A percentile compares a stretch with the other conserved stretches of the same genome.
Evolutionary conservation across 2,888 invertebrate species (phyloP).

Genomic region (Philaethria dido): DNA sequence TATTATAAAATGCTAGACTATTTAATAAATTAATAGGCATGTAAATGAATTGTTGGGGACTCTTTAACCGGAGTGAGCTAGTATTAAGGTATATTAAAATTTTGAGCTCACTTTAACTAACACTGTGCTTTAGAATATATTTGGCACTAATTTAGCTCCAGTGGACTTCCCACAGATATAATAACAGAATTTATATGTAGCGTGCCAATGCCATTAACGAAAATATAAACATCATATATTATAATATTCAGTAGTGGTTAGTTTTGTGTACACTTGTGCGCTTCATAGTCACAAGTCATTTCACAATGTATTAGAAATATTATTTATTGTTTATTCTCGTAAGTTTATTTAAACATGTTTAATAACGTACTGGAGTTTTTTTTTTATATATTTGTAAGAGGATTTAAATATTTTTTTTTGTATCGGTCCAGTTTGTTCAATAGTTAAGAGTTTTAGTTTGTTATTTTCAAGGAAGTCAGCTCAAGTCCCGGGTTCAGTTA

Average conservation of each 20-base stretch:
- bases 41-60: slow-evolving; percentile 23
- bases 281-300: slow-evolving; percentile 28
- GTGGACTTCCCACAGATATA: slow-evolving; percentile 15
- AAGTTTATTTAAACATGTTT: slow-evolving; percentile 51
- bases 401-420: slow-evolving; percentile 27
- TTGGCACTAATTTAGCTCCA: slow-evolving; percentile 45
- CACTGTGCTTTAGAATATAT: slow-evolving; percentile 57
- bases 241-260: slow-evolving; percentile 21
- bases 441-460: slow-evolving; percentile 28
- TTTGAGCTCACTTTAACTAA: slow-evolving; percentile 61
- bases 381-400: slow-evolving; percentile 22
- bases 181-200: slow-evolving; percentile 37
- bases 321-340: slow-evolving; percentile 59
- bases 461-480: slow-evolving; percentile 32
- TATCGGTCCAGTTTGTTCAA: slow-evolving; percentile 8
- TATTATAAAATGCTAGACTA: slow-evolving; percentile 22
- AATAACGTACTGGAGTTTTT: slow-evolving; percentile 28
- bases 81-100: slow-evolving; percentile 61
- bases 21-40: slow-evolving; percentile 12
- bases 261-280: slow-evolving; percentile 33
- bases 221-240: slow-evolving; percentile 19
- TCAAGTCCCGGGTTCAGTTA: slow-evolving; percentile 5
- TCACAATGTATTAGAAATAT: slow-evolving; percentile 40
- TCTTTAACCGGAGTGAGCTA: slow-evolving; percentile 45
- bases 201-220: slow-evolving; percentile 40